Conservation (phyloP, 2,113 vertebrate genomes). For the Nerophis lumbriciformis region DNA sequence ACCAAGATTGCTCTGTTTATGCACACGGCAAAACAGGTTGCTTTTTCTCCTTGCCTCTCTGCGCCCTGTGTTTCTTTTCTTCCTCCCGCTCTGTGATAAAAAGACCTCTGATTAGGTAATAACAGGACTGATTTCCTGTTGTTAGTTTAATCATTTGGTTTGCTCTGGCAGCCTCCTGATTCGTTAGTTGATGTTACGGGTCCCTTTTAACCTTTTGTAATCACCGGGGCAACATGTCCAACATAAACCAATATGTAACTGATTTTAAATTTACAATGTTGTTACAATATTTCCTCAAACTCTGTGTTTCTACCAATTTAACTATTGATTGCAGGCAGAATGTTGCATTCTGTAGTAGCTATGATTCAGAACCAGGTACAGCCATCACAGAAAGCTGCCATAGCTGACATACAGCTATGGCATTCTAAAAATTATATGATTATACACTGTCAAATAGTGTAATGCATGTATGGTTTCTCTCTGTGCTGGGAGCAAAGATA, state of each 20-base stretch:
- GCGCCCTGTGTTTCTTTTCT: neutral
- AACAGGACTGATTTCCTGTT: slow-evolving; percentile 33
- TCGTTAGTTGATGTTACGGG: slow-evolving; percentile 26
- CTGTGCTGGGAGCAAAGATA: slow-evolving; percentile 3
- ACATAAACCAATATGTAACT: neutral
- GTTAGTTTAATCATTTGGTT: slow-evolving; percentile 21
- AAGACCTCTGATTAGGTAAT: slow-evolving; percentile 53
- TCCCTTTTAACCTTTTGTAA: slow-evolving; percentile 4
- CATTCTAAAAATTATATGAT: neutral
- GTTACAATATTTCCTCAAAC: neutral
- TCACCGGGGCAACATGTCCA: slow-evolving; percentile 6
- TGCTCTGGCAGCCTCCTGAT: slow-evolving; percentile 25
- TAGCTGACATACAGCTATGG: no score
- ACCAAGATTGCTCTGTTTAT: slow-evolving; percentile 54
- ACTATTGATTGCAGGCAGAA: neutral
- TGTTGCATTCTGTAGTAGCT: neutral
- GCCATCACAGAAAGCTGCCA: no score
- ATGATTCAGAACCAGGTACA: no score
- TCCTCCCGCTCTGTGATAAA: slow-evolving; percentile 30
- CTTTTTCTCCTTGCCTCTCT: neutral
- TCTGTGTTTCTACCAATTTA: neutral
- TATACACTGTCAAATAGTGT: neutral
- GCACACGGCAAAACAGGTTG: slow-evolving; percentile 32
- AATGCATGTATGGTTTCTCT: slow-evolving; percentile 8
- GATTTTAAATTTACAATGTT: neutral